Evolutionary conservation across 2,797 vertebrate species (phyloP).

Genomic region (Sebastiscus tertius): DNA sequence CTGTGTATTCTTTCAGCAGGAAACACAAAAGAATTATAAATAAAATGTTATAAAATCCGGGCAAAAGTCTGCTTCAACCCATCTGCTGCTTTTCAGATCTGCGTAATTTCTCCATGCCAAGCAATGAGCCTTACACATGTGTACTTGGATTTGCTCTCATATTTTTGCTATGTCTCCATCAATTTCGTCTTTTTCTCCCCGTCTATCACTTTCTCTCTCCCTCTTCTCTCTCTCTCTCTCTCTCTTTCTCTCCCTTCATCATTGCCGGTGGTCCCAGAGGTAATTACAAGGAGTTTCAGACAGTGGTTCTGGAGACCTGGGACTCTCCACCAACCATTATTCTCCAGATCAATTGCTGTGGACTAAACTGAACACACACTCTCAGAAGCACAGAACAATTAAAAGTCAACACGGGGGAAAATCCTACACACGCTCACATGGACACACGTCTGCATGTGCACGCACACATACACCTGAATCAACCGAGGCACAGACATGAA

Average conservation of each 20-base stretch:
- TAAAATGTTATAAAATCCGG: neutral
- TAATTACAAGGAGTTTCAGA: slow-evolving; percentile 72
- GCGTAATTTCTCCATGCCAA: neutral
- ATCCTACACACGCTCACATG: slow-evolving; percentile 3
- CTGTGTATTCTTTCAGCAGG: neutral
- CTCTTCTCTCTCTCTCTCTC: neutral
- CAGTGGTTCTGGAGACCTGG: slow-evolving; percentile 59
- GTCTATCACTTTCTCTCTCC: neutral
- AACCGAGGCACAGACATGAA: neutral
- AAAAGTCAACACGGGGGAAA: slow-evolving; percentile 62
- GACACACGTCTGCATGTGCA: slow-evolving; percentile 1
- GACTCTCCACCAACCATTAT: slow-evolving; percentile 64
- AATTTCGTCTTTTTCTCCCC: slow-evolving; percentile 2
- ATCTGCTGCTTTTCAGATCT: neutral
- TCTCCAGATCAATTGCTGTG: slow-evolving; percentile 73
- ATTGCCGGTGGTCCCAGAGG: slow-evolving; percentile 60
- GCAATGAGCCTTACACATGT: neutral
- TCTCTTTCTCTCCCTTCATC: slow-evolving; percentile 21
- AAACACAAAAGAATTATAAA: neutral
- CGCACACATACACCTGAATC: neutral
- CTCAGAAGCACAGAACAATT: slow-evolving; percentile 75
- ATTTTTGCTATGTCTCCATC: slow-evolving; percentile 31
- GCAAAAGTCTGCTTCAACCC: neutral
- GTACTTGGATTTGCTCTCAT: slow-evolving; percentile 11
- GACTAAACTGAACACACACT: slow-evolving; percentile 72